Base-by-base conservation (phyloP, 2,888 invertebrate genomes). In the Lepidochitona cinerea region DNA sequence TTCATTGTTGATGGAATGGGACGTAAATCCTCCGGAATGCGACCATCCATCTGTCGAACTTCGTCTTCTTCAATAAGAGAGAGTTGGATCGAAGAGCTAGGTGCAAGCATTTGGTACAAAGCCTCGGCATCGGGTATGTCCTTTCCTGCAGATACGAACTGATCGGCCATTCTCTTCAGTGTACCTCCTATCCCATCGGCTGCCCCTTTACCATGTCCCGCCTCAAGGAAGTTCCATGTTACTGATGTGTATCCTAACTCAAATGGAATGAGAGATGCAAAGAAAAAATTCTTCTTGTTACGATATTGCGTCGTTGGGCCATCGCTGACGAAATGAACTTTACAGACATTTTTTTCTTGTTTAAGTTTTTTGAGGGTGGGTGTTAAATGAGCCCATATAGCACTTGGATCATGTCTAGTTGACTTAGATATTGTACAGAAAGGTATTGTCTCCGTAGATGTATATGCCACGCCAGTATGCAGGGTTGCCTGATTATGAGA, bases 351-450 rank as follows among this genome's bases (percentile, higher is more conserved):
- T 26, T 76, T 52, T 32, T 70, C 53, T n/a, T 53, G 18, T 26
- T 33, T 68, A n/a, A 79, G 68, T 37, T 75, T 64, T 12, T 73
- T 41, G 23, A 79, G 68, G 0, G 87, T 75, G 76, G 89, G 89
- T 71, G 79, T 71, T 37, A 91, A 75, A 79, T 90, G 89, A 53
- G 85, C 87, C 88, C 90, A 91, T 68, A 91, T 87, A 26, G 88
- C 89, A 66, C 82, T 80, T 53, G 89, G 86, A 68, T 84, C 83
- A 83, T 91, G 90, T 9, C 83, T 71, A 4, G 85, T 75, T 72
- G 79, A 81, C 72, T 85, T 72, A 14, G 88, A 89, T 2, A 91
- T 71, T 35, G 88, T 82, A 74, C 87, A 86, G 75, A 81, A 82
- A 32, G 77, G 66, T 23, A 64, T 35, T 18, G 53, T 37, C 9